Conservation (phyloP, 2,113 vertebrate genomes). For the Pavo muticus region DNA sequence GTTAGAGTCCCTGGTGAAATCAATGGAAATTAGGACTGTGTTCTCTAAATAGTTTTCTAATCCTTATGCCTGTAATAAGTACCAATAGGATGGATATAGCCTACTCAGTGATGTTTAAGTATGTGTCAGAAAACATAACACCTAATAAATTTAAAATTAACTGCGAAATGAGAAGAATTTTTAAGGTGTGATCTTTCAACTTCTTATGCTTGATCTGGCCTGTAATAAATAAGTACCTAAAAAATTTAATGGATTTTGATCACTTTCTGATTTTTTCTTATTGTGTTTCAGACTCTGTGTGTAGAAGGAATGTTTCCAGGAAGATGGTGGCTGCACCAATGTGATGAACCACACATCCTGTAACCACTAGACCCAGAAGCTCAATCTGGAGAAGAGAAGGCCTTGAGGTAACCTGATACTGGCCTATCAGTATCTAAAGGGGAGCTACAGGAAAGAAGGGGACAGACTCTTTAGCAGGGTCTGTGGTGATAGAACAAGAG, state of each 20-base stretch:
- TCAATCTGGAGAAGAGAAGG: no score
- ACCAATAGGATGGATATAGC: background rate
- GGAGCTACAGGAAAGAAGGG: no score
- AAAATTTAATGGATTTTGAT: background rate
- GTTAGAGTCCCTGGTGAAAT: background rate
- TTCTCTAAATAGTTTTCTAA: background rate
- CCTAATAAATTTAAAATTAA: background rate
- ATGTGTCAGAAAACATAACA: background rate
- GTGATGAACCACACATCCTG: background rate
- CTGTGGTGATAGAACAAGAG: no score
- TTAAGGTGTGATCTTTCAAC: background rate
- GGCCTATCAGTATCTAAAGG: no score
- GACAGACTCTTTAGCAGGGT: no score
- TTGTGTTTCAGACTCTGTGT: background rate
- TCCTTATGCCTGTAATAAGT: background rate
- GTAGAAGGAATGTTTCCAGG: accelerated
- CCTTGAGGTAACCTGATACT: no score
- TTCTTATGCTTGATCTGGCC: background rate
- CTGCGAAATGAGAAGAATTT: background rate
- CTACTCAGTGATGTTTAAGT: background rate
- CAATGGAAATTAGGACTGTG: background rate
- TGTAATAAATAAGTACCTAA: background rate
- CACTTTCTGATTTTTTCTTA: background rate
- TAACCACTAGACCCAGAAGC: background rate
- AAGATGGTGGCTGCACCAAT: background rate